Percentiles rank a stretch among this genome's conserved stretches.
phyloP scores from a whole-genome alignment of 1,140 invertebrate genomes.

The Cydia pomonella region DNA sequence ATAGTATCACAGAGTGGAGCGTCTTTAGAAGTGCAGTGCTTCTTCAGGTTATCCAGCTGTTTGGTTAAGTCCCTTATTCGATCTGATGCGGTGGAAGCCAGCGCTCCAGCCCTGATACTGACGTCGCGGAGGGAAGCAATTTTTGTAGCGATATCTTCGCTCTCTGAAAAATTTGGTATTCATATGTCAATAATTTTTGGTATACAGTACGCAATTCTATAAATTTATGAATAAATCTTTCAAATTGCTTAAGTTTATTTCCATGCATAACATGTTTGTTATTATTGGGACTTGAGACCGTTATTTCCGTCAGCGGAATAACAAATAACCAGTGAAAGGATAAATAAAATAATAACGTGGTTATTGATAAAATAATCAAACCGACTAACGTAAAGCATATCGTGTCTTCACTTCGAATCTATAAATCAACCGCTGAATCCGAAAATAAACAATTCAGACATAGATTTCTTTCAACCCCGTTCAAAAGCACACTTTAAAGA shows the following conservation, averaged over 20 bases:
- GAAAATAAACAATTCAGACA: neutral
- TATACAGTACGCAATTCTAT: no score
- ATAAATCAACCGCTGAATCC: neutral
- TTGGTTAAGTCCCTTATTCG: constrained; percentile 79
- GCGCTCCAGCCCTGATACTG: constrained; percentile 62
- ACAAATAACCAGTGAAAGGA: no score
- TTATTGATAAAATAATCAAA: no score
- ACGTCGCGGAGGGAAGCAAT: constrained; percentile 80
- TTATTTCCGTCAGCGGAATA: no score
- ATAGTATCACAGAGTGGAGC: constrained; percentile 84
- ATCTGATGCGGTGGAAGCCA: constrained; percentile 69
- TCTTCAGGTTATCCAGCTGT: constrained; percentile 82
- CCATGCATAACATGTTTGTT: no score
- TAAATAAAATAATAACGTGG: no score
- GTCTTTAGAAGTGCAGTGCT: constrained; percentile 82
- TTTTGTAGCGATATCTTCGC: constrained; percentile 77
- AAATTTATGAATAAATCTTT: no score
- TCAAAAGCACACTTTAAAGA: constrained; percentile 10
- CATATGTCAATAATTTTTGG: no score
- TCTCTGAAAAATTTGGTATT: constrained; percentile 58
- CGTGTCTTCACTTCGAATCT: constrained; percentile 25
- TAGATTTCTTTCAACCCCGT: neutral
- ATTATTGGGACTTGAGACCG: no score
- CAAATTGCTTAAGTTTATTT: no score
- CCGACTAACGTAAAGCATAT: neutral